phyloP scores from a whole-genome alignment of 30 jellyfish, hydroid and myxozoan genomes.

The Aurelia aurita region DNA sequence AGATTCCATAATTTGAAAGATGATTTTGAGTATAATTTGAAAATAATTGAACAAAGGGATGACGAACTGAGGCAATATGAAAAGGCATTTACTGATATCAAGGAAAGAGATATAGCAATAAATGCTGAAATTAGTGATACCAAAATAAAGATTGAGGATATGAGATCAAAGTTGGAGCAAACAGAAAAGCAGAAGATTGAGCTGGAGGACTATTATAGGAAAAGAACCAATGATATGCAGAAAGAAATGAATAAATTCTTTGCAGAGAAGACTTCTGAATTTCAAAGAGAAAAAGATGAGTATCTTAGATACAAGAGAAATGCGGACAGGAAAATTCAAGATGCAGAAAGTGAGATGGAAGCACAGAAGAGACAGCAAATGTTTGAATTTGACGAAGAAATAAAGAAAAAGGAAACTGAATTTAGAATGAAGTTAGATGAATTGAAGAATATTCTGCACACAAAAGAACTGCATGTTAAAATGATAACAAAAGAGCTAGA shows the following conservation, averaged over 20 bases:
- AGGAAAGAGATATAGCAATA: conserved; percentile 31
- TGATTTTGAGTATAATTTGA: conserved; percentile 79
- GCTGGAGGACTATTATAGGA: conserved; percentile 23
- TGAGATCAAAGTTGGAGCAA: conserved; percentile 30
- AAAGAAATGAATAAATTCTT: conserved; percentile 47
- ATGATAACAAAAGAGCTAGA: conserved; percentile 74
- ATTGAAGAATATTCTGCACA: conserved; percentile 28
- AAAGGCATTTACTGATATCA: conserved; percentile 37
- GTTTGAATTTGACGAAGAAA: conserved; percentile 72
- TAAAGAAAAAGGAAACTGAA: conserved; percentile 61
- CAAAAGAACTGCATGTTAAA: conserved; percentile 56
- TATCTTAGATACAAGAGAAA: conserved; percentile 53
- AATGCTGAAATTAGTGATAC: conserved; percentile 74
- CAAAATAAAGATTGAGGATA: conserved; percentile 64
- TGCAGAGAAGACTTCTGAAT: conserved; percentile 50
- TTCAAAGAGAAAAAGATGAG: conserved; percentile 66
- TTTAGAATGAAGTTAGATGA: conserved; percentile 43
- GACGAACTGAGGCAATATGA: conserved; percentile 75
- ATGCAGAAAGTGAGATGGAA: conserved; percentile 59
- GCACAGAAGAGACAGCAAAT: conserved; percentile 46
- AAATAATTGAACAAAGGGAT: conserved; percentile 78
- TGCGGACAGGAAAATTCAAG: conserved; percentile 57
- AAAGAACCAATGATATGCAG: conserved; percentile 62
- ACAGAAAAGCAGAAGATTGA: conserved; percentile 50
- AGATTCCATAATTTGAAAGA: conserved; percentile 67